Evolutionary conservation across 2,113 vertebrate species (phyloP).

Genomic region (Loxodonta africana): DNA sequence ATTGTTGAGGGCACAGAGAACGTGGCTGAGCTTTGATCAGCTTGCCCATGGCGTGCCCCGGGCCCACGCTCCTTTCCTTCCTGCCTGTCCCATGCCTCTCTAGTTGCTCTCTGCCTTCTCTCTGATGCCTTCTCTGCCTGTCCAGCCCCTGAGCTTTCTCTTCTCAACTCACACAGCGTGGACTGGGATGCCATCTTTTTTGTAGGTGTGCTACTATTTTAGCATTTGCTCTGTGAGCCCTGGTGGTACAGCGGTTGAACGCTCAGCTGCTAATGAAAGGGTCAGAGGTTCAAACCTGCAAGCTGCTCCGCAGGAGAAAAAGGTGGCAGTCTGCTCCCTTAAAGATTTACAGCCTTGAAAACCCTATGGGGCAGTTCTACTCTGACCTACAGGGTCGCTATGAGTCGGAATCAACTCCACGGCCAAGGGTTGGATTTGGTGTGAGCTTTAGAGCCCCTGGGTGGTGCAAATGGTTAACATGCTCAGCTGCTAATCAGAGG

Average conservation of each 20-base stretch:
- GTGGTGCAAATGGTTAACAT: not conserved
- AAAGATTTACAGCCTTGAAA: not conserved
- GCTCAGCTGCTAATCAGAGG: too few relatives aligned
- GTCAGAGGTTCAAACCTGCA: not conserved
- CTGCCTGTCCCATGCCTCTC: not conserved
- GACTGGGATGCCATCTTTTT: not conserved
- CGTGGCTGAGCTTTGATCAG: not conserved
- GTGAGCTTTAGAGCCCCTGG: not conserved
- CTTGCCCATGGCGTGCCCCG: accelerated
- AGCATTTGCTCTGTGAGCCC: not conserved
- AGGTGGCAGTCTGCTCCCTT: not conserved
- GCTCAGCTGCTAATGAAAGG: not conserved
- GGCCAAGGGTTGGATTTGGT: not conserved
- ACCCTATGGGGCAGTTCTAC: not conserved
- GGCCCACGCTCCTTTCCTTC: not conserved
- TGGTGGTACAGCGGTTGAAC: not conserved
- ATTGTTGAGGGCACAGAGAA: not conserved
- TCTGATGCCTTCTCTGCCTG: not conserved
- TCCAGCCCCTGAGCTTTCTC: not conserved
- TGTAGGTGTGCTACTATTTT: not conserved
- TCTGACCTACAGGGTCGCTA: not conserved
- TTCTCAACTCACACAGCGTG: not conserved
- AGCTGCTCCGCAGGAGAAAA: not conserved
- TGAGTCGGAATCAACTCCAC: not conserved
- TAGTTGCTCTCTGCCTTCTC: not conserved